Conservation (phyloP, 2,888 invertebrate genomes). For the Troglohyphantes excavatus region DNA sequence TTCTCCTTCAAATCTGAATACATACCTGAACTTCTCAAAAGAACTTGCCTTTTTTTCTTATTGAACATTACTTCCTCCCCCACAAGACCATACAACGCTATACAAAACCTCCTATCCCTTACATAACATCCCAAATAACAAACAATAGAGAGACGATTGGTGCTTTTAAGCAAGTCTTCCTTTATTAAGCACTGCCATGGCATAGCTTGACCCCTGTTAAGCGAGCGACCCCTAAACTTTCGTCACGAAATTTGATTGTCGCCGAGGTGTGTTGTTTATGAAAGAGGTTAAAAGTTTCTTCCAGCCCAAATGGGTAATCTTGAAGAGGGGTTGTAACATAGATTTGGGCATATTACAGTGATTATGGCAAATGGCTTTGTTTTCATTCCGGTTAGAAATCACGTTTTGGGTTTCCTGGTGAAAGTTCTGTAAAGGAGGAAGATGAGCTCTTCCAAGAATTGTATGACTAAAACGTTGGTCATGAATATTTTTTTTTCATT, state of each 20-base stretch:
- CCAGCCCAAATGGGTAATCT: not conserved
- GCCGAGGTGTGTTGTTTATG: slow-evolving; percentile 39
- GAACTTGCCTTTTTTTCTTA: too few species aligned
- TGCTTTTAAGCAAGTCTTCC: slow-evolving; percentile 2
- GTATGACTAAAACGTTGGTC: too few species aligned
- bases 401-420: not conserved
- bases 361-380: slow-evolving; percentile 56
- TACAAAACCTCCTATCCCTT: not conserved
- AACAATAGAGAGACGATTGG: slow-evolving; percentile 5
- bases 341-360: not conserved
- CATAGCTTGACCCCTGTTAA: slow-evolving; percentile 54
- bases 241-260: slow-evolving; percentile 65
- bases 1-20: too few species aligned
- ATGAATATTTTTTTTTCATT: too few species aligned
- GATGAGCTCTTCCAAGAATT: too few species aligned
- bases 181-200: slow-evolving; percentile 17
- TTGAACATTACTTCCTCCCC: too few species aligned
- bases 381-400: not conserved
- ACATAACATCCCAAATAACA: not conserved
- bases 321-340: slow-evolving; percentile 7
- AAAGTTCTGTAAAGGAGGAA: too few species aligned
- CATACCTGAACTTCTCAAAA: too few species aligned
- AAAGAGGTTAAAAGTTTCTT: slow-evolving; percentile 55
- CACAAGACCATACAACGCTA: not conserved
- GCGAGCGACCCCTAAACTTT: slow-evolving; percentile 45